Evolutionary conservation across 2,888 invertebrate genomes (phyloP).

Genomic region (Galerucella calmariensis): DNA sequence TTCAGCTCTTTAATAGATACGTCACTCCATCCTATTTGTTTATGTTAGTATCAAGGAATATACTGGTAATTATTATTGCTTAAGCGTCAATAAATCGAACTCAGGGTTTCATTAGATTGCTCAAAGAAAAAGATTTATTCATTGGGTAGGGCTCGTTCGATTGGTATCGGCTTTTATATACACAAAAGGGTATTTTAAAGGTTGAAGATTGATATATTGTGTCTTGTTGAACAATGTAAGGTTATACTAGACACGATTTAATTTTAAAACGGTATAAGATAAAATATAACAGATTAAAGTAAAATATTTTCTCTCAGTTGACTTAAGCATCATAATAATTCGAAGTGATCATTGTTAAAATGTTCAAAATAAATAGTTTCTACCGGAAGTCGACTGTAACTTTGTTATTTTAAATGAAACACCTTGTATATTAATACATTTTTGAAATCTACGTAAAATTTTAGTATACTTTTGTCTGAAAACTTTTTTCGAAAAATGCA

Average conservation of each 20-base stretch:
- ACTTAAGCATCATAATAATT: too few species aligned
- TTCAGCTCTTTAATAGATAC: neutral
- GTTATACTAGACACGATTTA: neutral
- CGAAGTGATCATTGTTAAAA: too few species aligned
- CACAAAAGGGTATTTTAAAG: neutral
- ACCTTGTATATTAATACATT: too few species aligned
- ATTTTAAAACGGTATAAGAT: neutral
- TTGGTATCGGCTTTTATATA: neutral
- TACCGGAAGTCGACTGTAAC: too few species aligned
- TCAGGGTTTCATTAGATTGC: conserved; percentile 17
- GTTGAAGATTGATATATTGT: neutral
- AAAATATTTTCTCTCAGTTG: neutral
- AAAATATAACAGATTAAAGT: neutral
- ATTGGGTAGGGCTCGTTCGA: conserved; percentile 12
- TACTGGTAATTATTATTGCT: conserved; percentile 19
- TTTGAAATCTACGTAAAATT: too few species aligned
- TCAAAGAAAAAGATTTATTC: conserved; percentile 14
- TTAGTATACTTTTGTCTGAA: too few species aligned
- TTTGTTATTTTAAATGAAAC: too few species aligned
- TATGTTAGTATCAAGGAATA: conserved; percentile 20
- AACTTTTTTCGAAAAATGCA: too few species aligned
- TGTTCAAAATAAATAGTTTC: too few species aligned
- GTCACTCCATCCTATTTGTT: conserved; percentile 19
- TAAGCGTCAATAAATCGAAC: conserved; percentile 23
- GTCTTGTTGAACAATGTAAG: neutral